phyloP scores from a whole-genome alignment of 2,888 invertebrate genomes.

The Sipha maydis region DNA sequence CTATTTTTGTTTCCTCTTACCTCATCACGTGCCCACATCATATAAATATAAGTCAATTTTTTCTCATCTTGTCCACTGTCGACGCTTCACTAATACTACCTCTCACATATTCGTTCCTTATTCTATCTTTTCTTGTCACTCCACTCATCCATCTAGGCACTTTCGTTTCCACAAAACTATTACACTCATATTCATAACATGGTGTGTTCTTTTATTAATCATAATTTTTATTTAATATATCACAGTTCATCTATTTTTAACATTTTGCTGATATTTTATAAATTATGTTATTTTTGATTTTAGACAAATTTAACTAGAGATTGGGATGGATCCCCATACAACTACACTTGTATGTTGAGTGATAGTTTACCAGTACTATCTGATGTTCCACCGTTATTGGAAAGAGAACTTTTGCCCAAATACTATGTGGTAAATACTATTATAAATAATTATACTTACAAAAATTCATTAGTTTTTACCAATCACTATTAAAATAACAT shows the following conservation, averaged over 20 bases:
- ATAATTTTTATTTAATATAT: background rate
- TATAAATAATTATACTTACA: background rate
- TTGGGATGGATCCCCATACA: conserved; percentile 72
- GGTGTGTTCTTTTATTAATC: background rate
- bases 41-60: too few species aligned
- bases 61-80: too few species aligned
- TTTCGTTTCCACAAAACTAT: too few species aligned
- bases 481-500: too few species aligned
- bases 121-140: too few species aligned
- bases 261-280: background rate
- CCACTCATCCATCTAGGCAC: too few species aligned
- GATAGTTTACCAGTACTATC: conserved; percentile 66
- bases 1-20: too few species aligned
- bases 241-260: background rate
- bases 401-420: conserved; percentile 49
- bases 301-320: conserved; percentile 74
- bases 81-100: too few species aligned
- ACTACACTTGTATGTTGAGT: conserved; percentile 74
- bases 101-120: too few species aligned
- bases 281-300: conserved; percentile 65
- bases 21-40: too few species aligned
- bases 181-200: too few species aligned
- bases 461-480: background rate
- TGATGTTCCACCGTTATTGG: conserved; percentile 50
- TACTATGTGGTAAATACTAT: conserved; percentile 57